These are phyloP conservation scores for Conops quadrifasciatus DNA, from an alignment of 2,888 invertebrate species.

Conservation along the genomic window DNA sequence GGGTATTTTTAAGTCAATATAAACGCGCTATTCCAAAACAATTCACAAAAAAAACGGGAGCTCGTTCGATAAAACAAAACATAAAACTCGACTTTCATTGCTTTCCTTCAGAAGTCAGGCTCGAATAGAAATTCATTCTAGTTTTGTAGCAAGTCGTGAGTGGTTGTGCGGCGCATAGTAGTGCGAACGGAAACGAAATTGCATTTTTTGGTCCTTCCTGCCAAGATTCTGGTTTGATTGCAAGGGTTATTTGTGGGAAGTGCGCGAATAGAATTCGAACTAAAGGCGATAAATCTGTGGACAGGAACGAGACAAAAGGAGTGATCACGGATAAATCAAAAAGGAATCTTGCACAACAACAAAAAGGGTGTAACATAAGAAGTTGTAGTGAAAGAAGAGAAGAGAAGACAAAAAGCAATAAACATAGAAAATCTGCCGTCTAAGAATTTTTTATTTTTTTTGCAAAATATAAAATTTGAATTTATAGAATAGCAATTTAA, in stretches of 20 bases:
- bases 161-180: neutral
- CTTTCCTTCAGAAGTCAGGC: conserved; percentile 15
- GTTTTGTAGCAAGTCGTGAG: conserved; percentile 24
- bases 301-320: conserved; percentile 22
- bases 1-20: neutral
- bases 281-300: conserved; percentile 9
- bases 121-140: conserved; percentile 27
- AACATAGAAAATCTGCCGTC: conserved; percentile 16
- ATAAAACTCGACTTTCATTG: conserved; percentile 16
- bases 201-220: conserved; percentile 17
- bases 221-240: conserved; percentile 16
- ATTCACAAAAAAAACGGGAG: conserved; percentile 7
- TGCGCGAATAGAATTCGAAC: conserved; percentile 16
- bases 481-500: neutral
- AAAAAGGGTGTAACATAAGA: conserved; percentile 27
- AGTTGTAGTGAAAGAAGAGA: conserved; percentile 17
- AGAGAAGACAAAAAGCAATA: conserved; percentile 15
- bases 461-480: neutral
- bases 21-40: neutral
- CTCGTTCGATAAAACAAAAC: neutral
- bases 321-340: conserved; percentile 2
- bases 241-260: conserved; percentile 17
- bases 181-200: conserved; percentile 14
- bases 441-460: conserved; percentile 14
- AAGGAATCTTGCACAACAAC: conserved; percentile 12